Evolutionary conservation across 2,888 invertebrate species (phyloP), one percentile per base, ranked within the genome.

Genomic region (Trissoscelio sp.): DNA sequence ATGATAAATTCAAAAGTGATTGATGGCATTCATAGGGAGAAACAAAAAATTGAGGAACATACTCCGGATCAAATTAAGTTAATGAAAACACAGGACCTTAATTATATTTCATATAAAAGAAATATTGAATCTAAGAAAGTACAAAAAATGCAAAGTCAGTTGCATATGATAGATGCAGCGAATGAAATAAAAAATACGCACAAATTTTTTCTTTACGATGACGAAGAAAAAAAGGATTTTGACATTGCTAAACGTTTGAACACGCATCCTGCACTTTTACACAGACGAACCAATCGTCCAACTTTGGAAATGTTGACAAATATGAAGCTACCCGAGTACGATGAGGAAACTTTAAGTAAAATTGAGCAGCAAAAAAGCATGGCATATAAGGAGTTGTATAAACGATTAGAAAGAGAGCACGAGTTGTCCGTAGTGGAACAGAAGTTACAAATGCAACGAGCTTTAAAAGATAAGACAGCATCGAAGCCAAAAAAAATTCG

Each of bases 81-180:
- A 67, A 97, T 99, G 96, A 94, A 96, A 89, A 96, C 96, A 0
- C 98, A 98, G 91, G 98, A 99, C 91, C 92, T 97, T 6, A 96
- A 96, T 85, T 99, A 99, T 87, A 93, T 99, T 11, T 93, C 94
- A 34, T 96, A 96, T 93, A 98, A 98, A 89, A 93, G 96, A 60
- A 96, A 95, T 1, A 94, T 97, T 34, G 98, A 98, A 91, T 92
- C 94, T 0, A 96, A 95, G 85, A 96, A 96, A 91, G 93, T 96
- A 73, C 94, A 95, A 80, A 94, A 94, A 84, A 91, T 97, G 28
- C 95, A 97, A 92, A 94, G 96, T 0, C 93, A 95, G 55, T 92
- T 98, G 12, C 97, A 98, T 89, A 93, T 98, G 92, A 93, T 97
- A 0, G 97, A 97, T 89, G 93, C 94, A 64, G 94, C 94, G 0